phyloP scores from a whole-genome alignment of 2,113 vertebrate species.

The Chinchilla lanigera region DNA sequence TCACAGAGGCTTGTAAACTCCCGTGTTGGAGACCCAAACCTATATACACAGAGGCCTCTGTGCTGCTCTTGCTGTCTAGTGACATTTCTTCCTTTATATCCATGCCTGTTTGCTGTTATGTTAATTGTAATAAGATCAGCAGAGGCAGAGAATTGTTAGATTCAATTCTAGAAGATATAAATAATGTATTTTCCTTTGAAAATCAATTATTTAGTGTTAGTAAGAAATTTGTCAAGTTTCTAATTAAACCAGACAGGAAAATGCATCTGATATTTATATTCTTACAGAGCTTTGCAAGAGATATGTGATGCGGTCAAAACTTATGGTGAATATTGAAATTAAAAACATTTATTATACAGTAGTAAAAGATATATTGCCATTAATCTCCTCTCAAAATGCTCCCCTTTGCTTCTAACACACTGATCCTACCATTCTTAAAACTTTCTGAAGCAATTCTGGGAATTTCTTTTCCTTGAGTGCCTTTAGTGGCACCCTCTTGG shows the following conservation, averaged over 20 bases:
- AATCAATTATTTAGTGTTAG: slow-evolving; percentile 26
- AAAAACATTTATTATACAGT: neutral
- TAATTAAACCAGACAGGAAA: slow-evolving; percentile 46
- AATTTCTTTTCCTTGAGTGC: neutral
- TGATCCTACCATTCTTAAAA: neutral
- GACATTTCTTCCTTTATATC: neutral
- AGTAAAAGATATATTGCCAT: neutral
- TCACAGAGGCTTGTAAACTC: neutral
- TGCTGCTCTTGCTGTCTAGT: neutral
- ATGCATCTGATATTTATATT: slow-evolving; percentile 40
- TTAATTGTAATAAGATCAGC: slow-evolving; percentile 7
- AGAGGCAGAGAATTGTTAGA: neutral
- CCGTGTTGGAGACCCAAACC: neutral
- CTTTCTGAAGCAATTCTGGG: neutral
- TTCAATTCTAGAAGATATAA: slow-evolving; percentile 30
- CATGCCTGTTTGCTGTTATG: neutral
- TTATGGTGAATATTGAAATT: neutral
- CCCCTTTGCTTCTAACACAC: neutral
- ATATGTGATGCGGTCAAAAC: neutral
- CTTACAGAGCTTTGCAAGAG: neutral
- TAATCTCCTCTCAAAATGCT: neutral
- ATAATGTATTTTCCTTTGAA: slow-evolving; percentile 42
- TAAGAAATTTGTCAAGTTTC: slow-evolving; percentile 37
- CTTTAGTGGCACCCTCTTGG: neutral
- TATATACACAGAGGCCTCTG: neutral